Evolutionary conservation across 2,888 invertebrate species (phyloP), one percentile per base, ranked within the genome.

Genomic region (Aleiodes alternator): DNA sequence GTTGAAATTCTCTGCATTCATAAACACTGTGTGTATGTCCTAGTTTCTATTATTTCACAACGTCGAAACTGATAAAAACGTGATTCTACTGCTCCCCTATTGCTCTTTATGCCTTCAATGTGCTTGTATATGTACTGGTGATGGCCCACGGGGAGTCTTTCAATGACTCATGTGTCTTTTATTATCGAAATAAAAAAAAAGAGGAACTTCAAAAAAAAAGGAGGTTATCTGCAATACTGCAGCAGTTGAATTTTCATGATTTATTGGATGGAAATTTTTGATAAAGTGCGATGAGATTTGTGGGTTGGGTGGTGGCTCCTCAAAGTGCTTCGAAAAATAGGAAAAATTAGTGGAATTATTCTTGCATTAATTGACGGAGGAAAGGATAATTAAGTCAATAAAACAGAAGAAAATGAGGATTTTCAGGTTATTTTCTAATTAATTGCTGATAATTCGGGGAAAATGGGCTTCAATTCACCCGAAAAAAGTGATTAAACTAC

Each of bases 11-110:
- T 43, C 43, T 43, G 34, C 34, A 34, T 43, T 8, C 77, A 83
- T 82, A 82, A 84, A 85, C 83, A 82, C 82, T 78, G 78, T 23
- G 23, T 23, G 23, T 23, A 4, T 81, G 82, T 82, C 81, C 81
- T 72, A 82, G 84, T 83, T 43, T 43, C 11, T 43, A 43, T 43
- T 85, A 85, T 85, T 84, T 83, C 79, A 77, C 69, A 69, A 76
- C 76, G 76, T 72, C 75, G 77, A 76, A 23, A 34, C 34, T 34
- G 34, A 34, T 34, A 75, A 78, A 76, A 50, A 69, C 43, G 43
- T 11, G 50, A 66, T 66, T 66, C 73, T 34, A 53, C 53, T 38
- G 14, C 43, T 48, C 43, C 76, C 79, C 75, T 74, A 79, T 82
- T 79, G 79, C 77, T 76, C 79, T 81, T 80, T 82, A 80, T 81